phyloP scores from a whole-genome alignment of 2,113 vertebrate species.

The Myotis lucifugus region DNA sequence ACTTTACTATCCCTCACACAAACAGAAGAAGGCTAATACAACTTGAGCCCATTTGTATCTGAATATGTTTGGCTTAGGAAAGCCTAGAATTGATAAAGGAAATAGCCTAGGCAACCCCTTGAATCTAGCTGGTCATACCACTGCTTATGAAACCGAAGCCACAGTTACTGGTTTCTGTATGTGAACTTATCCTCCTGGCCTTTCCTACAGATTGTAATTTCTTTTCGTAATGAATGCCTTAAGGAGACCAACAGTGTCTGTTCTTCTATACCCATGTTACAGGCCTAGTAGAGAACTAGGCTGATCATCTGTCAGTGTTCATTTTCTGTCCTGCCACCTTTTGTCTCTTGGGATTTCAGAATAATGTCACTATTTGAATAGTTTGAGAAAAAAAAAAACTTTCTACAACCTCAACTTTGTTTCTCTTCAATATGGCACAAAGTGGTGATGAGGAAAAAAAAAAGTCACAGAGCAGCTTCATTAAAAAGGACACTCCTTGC shows the following conservation, averaged over 20 bases:
- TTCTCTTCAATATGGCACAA: neutral
- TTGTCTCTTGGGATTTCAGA: neutral
- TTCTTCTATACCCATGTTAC: neutral
- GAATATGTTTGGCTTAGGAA: neutral
- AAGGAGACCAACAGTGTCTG: neutral
- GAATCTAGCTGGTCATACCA: neutral
- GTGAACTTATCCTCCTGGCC: neutral
- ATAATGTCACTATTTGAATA: neutral
- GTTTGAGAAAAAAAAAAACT: neutral
- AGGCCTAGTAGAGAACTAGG: neutral
- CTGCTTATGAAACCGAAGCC: neutral
- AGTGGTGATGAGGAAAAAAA: neutral
- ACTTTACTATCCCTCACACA: neutral
- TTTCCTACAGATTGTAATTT: neutral
- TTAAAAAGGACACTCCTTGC: neutral
- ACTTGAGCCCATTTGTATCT: neutral
- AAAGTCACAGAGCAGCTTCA: neutral
- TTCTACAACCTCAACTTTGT: neutral
- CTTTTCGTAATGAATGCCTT: neutral
- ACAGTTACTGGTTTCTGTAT: neutral
- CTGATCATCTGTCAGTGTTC: neutral
- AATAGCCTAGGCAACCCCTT: neutral
- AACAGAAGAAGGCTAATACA: neutral
- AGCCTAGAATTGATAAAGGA: neutral
- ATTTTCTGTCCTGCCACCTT: neutral